Evolutionary conservation across 1,140 invertebrate species (phyloP), one percentile per base, ranked within the genome.

Genomic region (Uloborus diversus): DNA sequence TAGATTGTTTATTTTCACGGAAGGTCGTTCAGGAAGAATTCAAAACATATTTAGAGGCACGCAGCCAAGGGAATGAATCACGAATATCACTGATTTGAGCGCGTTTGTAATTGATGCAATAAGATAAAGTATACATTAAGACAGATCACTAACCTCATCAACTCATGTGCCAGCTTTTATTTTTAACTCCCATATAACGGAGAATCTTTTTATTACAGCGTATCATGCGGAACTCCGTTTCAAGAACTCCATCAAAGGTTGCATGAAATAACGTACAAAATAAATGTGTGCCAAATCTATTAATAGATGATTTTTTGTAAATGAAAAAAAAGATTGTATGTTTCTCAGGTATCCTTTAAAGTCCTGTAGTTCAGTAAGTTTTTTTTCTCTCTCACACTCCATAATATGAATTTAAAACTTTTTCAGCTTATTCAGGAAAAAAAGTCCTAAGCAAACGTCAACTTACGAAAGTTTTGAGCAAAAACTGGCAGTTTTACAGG

Each of bases 121-220:
- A 37, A 37, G 27, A 20, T 32, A 30, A 73, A 62, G 49, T 61
- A 53, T 71, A 42, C 59, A 49, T 35, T n/a, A 49, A 73, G n/a
- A 57, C 49, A 62, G 70, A 73, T 73, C 70, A 62, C 35, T 73
- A 73, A 73, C 70, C 70, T 62, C 57, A 62, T 73, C 70, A 73
- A 73, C 56, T 57, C 42, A 61, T 49, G 56, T 73, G 70, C 57
- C 57, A 73, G 37, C 3, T 27, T 9, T 28, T 73, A 73, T 73
- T 73, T 73, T 73, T 73, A 62, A 73, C 32, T 47, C 37, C 47
- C 53, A 49, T 61, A 73, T 42, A 62, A 27, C 3, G 42, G 56
- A 62, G 30, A 57, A 11, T 59, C 42, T 73, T 73, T 62, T 73
- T 42, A 32, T 73, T 37, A 42, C 62, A 56, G 7, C 35, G 17